phyloP scores from a whole-genome alignment of 2,113 vertebrate species.

The Rhombomys opimus region DNA sequence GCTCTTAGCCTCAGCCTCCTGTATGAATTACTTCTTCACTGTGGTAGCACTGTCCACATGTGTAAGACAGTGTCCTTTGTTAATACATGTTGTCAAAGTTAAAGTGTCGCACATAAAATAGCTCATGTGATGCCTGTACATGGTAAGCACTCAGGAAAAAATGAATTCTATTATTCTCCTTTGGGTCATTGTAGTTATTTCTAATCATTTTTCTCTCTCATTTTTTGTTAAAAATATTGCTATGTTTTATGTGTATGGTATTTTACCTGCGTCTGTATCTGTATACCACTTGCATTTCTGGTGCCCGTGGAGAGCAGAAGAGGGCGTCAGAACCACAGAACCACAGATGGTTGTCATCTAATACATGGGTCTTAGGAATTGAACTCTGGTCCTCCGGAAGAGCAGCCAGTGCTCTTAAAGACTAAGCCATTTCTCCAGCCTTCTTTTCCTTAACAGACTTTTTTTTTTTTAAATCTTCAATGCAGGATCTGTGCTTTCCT shows the following conservation, averaged over 20 bases:
- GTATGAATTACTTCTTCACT: background rate
- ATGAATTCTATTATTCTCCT: background rate
- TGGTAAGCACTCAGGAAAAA: background rate
- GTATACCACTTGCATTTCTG: background rate
- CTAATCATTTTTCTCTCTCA: background rate
- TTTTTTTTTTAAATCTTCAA: background rate
- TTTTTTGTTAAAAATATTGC: background rate
- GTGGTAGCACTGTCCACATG: background rate
- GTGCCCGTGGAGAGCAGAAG: background rate
- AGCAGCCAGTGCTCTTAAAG: background rate
- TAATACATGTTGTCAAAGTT: background rate
- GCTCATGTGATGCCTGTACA: background rate
- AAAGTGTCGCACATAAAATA: background rate
- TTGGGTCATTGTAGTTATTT: background rate
- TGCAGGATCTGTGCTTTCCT: background rate
- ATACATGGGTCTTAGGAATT: background rate
- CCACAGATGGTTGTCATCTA: background rate
- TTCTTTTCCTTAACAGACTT: background rate
- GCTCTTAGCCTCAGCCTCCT: background rate
- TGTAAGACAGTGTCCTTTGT: background rate
- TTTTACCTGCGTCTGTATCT: background rate
- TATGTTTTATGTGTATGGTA: background rate
- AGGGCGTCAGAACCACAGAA: background rate
- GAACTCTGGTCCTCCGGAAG: background rate
- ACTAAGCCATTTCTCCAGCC: background rate